A percentile compares a stretch with the other conserved stretches of the same genome.
These are phyloP conservation scores for Agrilus cyanescens DNA, from an alignment of 2,888 invertebrate genomes.

Conservation along the genomic window DNA sequence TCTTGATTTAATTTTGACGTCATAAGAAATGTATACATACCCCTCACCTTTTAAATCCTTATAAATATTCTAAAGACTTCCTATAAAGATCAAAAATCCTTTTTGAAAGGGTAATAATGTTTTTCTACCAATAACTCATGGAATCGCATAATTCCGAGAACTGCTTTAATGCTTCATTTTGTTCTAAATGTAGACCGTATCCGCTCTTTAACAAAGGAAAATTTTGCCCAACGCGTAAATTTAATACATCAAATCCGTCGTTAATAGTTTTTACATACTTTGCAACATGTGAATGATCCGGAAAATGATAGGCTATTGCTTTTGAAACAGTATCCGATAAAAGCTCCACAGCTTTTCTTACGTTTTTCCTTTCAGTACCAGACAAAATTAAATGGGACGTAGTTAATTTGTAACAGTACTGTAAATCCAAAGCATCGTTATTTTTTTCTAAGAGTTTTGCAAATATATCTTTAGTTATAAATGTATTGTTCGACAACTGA, in stretches of 20 bases:
- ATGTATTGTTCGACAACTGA: constrained; percentile 3
- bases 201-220: no score
- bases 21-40: constrained; percentile 5
- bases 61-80: no score
- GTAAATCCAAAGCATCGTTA: constrained; percentile 2
- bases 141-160: constrained; percentile 5
- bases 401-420: constrained; percentile 6
- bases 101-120: constrained; percentile 12
- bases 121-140: constrained; percentile 5
- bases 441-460: constrained; percentile 5
- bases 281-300: no score
- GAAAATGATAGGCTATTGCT: constrained; percentile 7
- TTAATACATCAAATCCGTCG: no score
- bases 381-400: constrained; percentile 1
- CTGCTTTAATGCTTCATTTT: constrained; percentile 9
- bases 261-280: no score
- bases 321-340: constrained; percentile 13
- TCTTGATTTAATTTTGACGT: no score
- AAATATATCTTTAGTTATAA: constrained; percentile 6
- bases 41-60: constrained; percentile 5
- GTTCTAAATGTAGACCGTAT: no score
- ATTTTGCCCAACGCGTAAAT: no score
- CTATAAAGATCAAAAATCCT: no score
- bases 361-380: constrained; percentile 6
- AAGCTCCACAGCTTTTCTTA: constrained; percentile 11